These are phyloP conservation scores for Condylura cristata DNA, from an alignment of 2,113 vertebrate genomes.

Conservation along the genomic window DNA sequence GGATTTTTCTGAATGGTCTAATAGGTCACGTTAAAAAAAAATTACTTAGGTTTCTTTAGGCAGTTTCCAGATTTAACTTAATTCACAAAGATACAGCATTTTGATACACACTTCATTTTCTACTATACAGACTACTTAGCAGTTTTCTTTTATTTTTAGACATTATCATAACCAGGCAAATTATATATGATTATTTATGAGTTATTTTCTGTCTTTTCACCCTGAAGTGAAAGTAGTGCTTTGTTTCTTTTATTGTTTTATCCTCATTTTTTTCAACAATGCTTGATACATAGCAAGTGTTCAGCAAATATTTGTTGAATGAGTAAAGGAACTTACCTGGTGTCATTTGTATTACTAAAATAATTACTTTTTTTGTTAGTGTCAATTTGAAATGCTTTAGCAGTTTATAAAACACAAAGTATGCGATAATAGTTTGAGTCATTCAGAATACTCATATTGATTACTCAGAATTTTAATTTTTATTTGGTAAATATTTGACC, in stretches of 20 bases:
- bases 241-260: conserved; percentile 18
- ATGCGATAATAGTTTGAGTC: background rate
- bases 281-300: background rate
- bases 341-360: conserved; percentile 10
- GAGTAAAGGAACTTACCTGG: background rate
- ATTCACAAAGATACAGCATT: background rate
- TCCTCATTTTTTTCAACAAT: background rate
- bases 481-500: background rate
- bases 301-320: background rate
- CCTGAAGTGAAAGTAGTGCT: background rate
- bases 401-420: conserved; percentile 30
- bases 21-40: background rate
- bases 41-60: background rate
- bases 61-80: background rate
- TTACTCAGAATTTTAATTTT: conserved; percentile 11
- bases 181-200: background rate
- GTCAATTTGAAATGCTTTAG: background rate
- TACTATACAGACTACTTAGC: background rate
- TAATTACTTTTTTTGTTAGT: background rate
- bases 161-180: background rate
- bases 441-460: conserved; percentile 1
- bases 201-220: conserved; percentile 15
- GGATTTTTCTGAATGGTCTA: background rate
- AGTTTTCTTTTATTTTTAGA: background rate
- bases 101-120: background rate